Percentiles rank a stretch among this genome's conserved stretches.
phyloP scores from a whole-genome alignment of 2,113 vertebrate species.

The Chaetodon auriga region DNA sequence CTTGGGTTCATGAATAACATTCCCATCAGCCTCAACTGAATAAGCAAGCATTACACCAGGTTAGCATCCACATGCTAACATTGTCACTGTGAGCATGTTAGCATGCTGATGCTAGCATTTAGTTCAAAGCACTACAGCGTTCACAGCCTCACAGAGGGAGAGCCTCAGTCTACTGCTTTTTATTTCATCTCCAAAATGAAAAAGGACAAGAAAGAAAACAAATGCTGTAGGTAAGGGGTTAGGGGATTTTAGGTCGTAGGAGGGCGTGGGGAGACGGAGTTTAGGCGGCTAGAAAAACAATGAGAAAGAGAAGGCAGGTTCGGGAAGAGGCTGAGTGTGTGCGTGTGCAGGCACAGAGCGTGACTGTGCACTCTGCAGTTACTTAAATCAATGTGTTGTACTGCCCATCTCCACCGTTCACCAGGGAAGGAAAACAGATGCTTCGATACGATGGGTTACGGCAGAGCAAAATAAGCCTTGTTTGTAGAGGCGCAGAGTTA shows the following conservation, averaged over 20 bases:
- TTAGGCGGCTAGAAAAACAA: constrained; percentile 25
- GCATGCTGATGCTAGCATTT: not conserved
- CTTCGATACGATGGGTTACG: not conserved
- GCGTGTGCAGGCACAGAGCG: constrained; percentile 46
- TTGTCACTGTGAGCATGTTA: not conserved
- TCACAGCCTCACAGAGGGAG: too few relatives aligned
- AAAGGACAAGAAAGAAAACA: not conserved
- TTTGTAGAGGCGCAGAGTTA: not conserved
- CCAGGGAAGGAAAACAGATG: constrained; percentile 20
- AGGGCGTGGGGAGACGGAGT: not conserved
- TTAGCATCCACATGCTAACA: too few relatives aligned
- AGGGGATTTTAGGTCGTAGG: not conserved
- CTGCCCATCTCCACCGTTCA: constrained; percentile 33
- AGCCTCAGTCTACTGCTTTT: not conserved
- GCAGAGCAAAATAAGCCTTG: not conserved
- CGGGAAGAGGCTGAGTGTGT: constrained; percentile 2
- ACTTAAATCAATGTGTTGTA: constrained; percentile 61
- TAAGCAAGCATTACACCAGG: too few relatives aligned
- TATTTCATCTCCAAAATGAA: not conserved
- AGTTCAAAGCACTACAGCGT: not conserved
- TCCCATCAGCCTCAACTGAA: too few relatives aligned
- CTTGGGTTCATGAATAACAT: too few relatives aligned
- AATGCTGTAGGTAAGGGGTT: not conserved
- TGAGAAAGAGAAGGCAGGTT: not conserved
- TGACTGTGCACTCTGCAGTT: constrained; percentile 70